phyloP scores from a whole-genome alignment of 64 coral and sea anemone genomes.

The Hydrozoanthus tunicans region DNA sequence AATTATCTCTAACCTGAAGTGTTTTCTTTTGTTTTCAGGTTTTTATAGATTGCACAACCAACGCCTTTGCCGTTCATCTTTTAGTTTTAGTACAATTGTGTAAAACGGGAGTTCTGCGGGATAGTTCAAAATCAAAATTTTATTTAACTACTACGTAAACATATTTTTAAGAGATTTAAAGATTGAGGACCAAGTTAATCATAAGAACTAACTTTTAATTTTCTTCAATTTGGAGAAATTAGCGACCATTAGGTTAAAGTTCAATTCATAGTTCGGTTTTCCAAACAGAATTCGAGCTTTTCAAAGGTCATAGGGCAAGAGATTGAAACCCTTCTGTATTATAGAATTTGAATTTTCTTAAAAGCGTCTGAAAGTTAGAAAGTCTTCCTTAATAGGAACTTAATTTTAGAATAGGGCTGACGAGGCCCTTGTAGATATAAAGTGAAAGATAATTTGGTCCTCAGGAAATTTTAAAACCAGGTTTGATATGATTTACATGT shows the following conservation, averaged over 20 bases:
- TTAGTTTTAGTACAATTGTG: neutral
- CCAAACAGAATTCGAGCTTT: too few relatives aligned
- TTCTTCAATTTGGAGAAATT: neutral
- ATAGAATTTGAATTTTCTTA: too few relatives aligned
- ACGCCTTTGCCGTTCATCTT: neutral
- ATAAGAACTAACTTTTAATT: neutral
- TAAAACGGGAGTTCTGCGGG: neutral
- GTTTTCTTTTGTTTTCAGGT: neutral
- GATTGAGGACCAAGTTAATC: neutral
- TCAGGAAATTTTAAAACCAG: neutral
- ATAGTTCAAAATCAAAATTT: neutral
- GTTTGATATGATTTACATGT: neutral
- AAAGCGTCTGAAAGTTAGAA: too few relatives aligned
- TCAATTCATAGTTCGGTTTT: too few relatives aligned
- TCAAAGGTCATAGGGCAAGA: too few relatives aligned
- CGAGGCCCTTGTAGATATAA: neutral
- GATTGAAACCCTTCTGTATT: too few relatives aligned
- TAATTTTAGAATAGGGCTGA: too few relatives aligned
- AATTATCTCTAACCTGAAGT: neutral
- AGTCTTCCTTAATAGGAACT: too few relatives aligned
- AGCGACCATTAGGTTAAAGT: neutral
- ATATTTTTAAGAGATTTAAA: conserved; percentile 2
- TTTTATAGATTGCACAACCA: neutral
- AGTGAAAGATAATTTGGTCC: neutral
- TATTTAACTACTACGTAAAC: conserved; percentile 16